A percentile compares a stretch with the other conserved stretches of the same genome.
Conservation (phyloP, 2,113 vertebrate species). For the Pantherophis guttatus region DNA sequence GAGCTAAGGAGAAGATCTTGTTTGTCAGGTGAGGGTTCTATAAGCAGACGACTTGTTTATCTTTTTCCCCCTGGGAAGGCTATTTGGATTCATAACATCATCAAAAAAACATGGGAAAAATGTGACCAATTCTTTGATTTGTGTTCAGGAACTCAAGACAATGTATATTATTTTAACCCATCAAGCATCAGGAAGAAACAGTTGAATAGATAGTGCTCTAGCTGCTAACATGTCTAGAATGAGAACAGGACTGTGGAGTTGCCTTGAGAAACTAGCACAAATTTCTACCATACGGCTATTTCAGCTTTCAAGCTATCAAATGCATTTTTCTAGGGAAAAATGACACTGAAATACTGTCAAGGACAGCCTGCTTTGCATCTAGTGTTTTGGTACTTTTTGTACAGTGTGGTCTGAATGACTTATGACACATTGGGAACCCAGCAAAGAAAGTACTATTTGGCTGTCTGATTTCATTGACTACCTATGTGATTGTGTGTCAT, state of each 20-base stretch:
- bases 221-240: background rate
- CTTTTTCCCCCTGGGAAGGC: background rate
- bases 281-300: background rate
- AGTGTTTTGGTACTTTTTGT: background rate
- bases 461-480: background rate
- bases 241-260: background rate
- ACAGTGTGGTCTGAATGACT: background rate
- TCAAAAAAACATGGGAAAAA: background rate
- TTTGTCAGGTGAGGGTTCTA: conserved; percentile 81
- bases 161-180: background rate
- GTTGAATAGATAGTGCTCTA: background rate
- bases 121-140: background rate
- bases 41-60: background rate
- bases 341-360: background rate
- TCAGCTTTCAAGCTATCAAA: background rate
- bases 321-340: background rate
- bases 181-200: background rate
- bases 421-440: background rate
- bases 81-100: background rate
- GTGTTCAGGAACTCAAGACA: background rate
- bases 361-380: background rate
- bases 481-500: background rate
- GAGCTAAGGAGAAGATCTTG: conserved; percentile 87
- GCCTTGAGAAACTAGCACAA: background rate
- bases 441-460: background rate